These are phyloP conservation scores for Falco naumanni DNA, from an alignment of 2,797 vertebrate genomes.

Conservation along the genomic window DNA sequence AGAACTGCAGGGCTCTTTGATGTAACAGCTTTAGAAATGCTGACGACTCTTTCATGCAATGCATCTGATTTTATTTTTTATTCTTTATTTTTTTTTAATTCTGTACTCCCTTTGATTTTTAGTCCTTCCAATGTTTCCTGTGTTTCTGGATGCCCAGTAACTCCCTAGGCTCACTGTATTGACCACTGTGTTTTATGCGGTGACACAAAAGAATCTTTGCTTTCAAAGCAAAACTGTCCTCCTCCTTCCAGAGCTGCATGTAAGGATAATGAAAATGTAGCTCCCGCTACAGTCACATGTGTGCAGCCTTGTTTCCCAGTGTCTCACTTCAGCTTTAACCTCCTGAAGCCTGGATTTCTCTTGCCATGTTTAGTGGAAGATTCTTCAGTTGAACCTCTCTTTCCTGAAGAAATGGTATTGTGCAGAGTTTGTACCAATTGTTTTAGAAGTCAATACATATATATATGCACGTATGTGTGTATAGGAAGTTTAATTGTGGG, in stretches of 20 bases:
- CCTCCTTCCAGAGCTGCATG: background rate
- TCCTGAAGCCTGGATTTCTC: background rate
- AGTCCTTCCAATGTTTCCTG: background rate
- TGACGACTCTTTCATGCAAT: background rate
- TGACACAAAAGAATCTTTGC: background rate
- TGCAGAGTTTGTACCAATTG: background rate
- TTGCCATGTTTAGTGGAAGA: background rate
- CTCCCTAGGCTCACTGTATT: background rate
- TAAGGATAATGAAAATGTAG: background rate
- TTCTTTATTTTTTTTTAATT: background rate
- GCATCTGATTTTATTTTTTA: background rate
- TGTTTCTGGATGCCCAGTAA: background rate
- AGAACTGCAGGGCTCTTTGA: background rate
- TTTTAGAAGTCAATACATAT: background rate
- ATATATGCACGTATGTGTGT: background rate
- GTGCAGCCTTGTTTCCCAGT: background rate
- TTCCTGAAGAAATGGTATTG: background rate
- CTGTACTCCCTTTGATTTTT: background rate
- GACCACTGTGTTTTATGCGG: background rate
- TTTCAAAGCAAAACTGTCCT: background rate
- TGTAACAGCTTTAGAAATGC: background rate
- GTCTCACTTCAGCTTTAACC: background rate
- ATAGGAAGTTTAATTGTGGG: background rate
- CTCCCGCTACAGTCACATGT: rapidly evolving
- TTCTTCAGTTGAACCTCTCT: background rate